A percentile compares a stretch with the other conserved stretches of the same genome.
Conservation (phyloP, 2,113 vertebrate genomes). For the Labrus mixtus region DNA sequence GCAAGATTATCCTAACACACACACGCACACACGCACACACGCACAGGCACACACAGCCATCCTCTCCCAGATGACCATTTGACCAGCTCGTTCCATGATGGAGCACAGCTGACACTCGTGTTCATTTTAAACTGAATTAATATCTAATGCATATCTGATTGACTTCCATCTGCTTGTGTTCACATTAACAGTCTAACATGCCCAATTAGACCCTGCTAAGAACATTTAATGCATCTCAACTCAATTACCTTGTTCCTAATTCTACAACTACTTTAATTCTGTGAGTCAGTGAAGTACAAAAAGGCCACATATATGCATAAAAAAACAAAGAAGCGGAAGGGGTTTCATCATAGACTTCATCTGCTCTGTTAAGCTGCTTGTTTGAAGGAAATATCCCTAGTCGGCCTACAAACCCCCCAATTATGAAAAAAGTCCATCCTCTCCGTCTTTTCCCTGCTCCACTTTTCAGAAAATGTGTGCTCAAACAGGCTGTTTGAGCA, state of each 20-base stretch:
- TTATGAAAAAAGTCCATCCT: too few relatives aligned
- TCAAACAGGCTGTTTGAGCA: too few relatives aligned
- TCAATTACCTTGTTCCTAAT: slow-evolving; percentile 57
- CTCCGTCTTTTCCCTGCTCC: too few relatives aligned
- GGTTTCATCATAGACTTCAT: background rate
- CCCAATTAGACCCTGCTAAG: slow-evolving; percentile 44
- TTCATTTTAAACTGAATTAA: slow-evolving; percentile 60
- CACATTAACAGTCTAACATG: slow-evolving; percentile 48
- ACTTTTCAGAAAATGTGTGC: too few relatives aligned
- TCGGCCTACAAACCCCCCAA: too few relatives aligned
- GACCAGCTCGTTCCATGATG: slow-evolving; percentile 13
- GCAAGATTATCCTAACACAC: slow-evolving; percentile 8
- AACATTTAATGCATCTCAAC: slow-evolving; percentile 62
- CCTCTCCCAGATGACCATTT: slow-evolving; percentile 9
- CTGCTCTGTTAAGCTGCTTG: background rate
- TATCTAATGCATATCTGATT: slow-evolving; percentile 70
- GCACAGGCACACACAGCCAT: background rate
- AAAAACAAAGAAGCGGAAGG: background rate
- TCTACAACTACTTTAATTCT: slow-evolving; percentile 29
- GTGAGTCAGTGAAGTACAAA: background rate
- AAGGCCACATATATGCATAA: background rate
- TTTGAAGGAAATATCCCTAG: too few relatives aligned
- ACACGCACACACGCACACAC: background rate
- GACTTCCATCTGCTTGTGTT: slow-evolving; percentile 54
- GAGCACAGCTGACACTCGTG: slow-evolving; percentile 29